A percentile compares a stretch with the other conserved stretches of the same genome.
These are phyloP conservation scores for Petaurus breviceps DNA, from an alignment of 2,113 vertebrate genomes.

Conservation along the genomic window DNA sequence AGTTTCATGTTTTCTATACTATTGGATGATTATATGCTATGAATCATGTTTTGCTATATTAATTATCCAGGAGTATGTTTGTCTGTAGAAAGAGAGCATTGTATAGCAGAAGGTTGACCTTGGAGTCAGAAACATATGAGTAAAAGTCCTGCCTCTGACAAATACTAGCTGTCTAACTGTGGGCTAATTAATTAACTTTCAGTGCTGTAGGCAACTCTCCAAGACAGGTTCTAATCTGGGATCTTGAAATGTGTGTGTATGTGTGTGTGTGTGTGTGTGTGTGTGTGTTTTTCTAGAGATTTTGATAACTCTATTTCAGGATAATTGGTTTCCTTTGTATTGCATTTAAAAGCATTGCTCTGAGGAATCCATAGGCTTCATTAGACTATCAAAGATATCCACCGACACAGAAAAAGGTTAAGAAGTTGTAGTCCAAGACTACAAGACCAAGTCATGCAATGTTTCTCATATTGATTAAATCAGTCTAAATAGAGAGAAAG, in stretches of 20 bases:
- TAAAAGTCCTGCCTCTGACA: neutral
- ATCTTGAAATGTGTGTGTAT: neutral
- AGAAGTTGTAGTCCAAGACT: neutral
- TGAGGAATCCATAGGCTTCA: neutral
- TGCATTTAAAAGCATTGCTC: neutral
- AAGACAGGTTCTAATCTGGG: neutral
- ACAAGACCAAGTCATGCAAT: neutral
- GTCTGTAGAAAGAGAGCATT: neutral
- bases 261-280: neutral
- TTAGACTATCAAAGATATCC: neutral
- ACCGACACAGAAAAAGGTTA: neutral
- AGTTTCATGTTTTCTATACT: neutral
- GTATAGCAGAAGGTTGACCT: neutral
- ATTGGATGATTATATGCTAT: neutral
- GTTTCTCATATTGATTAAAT: neutral
- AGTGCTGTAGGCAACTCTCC: neutral
- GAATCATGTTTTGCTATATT: neutral
- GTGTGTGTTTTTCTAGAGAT: neutral
- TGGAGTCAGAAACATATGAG: neutral
- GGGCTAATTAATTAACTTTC: neutral
- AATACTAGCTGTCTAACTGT: neutral
- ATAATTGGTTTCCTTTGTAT: neutral
- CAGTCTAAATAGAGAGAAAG: neutral
- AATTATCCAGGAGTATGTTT: neutral
- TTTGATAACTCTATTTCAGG: neutral